These are phyloP conservation scores for Diplazon laetatorius DNA, from an alignment of 2,888 invertebrate species.

Conservation along the genomic window DNA sequence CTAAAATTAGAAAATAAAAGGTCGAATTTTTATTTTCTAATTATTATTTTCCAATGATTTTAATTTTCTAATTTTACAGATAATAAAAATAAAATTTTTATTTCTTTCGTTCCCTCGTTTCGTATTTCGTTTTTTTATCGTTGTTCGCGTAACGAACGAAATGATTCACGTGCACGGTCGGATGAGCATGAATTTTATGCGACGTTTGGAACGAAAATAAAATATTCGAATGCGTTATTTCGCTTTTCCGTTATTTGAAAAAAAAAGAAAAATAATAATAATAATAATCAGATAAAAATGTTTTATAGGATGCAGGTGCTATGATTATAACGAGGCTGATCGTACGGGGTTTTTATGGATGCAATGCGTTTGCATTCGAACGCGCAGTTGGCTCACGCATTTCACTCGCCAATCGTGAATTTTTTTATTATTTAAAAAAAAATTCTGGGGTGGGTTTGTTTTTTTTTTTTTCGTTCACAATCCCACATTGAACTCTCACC, in stretches of 20 bases:
- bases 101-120: too few species aligned
- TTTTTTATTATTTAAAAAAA: conserved; percentile 63
- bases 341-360: conserved; percentile 32
- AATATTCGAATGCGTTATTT: conserved; percentile 58
- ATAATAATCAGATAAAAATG: too few species aligned
- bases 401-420: conserved; percentile 21
- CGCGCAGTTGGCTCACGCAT: background rate
- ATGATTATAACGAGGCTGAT: conserved; percentile 66
- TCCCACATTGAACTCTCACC: background rate
- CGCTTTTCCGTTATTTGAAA: conserved; percentile 64
- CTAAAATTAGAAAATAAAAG: too few species aligned
- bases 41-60: too few species aligned
- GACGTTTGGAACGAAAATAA: conserved; percentile 7
- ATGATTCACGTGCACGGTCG: too few species aligned
- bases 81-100: too few species aligned
- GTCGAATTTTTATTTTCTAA: too few species aligned
- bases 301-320: conserved; percentile 51
- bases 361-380: conserved; percentile 1
- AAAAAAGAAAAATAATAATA: too few species aligned
- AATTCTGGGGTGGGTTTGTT: too few species aligned
- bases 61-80: too few species aligned
- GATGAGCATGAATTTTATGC: conserved; percentile 5
- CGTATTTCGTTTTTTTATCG: too few species aligned
- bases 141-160: background rate
- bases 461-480: conserved; percentile 50